Evolutionary conservation across 2,113 vertebrate genomes (phyloP), one percentile per base, ranked within the genome.

Genomic region (Andinoacara biseriatus): DNA sequence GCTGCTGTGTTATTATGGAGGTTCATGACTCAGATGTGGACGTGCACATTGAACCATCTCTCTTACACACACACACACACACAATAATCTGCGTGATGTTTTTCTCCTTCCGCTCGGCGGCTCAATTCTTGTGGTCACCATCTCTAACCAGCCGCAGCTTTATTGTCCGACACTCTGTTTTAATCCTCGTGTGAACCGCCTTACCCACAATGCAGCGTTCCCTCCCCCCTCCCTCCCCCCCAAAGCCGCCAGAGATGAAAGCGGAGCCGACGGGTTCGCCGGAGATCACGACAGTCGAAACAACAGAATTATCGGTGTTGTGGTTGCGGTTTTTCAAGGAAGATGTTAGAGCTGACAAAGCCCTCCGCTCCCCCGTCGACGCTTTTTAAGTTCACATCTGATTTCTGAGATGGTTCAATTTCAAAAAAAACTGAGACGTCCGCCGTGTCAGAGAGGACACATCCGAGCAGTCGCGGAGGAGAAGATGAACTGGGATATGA

Each of bases 161-260:
- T 82, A 43, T 76, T 46, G 74, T 80, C 61, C 72, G 4, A 65
- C 52, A 13, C 38, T 81, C 22, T 3, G 56, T 74, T 85, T 75
- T 86, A 82, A 83, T 89, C 74, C 83, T 80, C 52, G 63, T 85
- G 86, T 84, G 86, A 87, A 86, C 75, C 5, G 5, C 67, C 18
- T 83, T 78, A 60, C 88, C 85, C 88, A 81, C 76, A 82, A 86
- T 91, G 80, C 81, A 24, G 8, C 5, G 1, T 60, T 54, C n/a
- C 31, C 43, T 20, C 31, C 52, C 13, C 11, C 31, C 14, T 5
- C 18, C 7, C n/a, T 1, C 35, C 8, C 3, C 24, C 54, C 58
- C 33, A 17, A 26, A 40, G 63, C 63, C 22, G 13, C 61, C 14
- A 8, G 11, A 78, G 82, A 87, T 89, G 82, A 90, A 86, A 90